Conservation (phyloP, 2,888 invertebrate genomes). For the Erebia aethiops region DNA sequence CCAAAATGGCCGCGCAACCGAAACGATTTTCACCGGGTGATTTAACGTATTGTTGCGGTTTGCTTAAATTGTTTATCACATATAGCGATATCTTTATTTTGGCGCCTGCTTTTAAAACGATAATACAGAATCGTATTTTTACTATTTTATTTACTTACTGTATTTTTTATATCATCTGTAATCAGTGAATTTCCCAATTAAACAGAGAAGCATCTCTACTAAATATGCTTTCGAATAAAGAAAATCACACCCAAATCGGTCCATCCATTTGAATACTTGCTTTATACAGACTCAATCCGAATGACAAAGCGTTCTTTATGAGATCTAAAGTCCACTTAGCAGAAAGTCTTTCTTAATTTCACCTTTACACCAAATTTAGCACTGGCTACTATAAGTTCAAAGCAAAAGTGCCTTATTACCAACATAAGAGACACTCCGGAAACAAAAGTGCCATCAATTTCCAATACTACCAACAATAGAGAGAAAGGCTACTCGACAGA, state of each 20-base stretch:
- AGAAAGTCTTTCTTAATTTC: background rate
- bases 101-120: background rate
- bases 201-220: too few relatives aligned
- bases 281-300: too few relatives aligned
- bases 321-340: background rate
- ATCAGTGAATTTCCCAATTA: too few relatives aligned
- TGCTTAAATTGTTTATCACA: conserved; percentile 37
- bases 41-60: conserved; percentile 44
- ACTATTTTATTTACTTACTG: too few relatives aligned
- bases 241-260: too few relatives aligned
- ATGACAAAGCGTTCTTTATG: background rate
- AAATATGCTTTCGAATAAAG: too few relatives aligned
- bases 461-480: conserved; percentile 16
- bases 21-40: conserved; percentile 47
- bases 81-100: conserved; percentile 18
- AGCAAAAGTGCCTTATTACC: conserved; percentile 17
- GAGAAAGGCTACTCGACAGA: conserved; percentile 21
- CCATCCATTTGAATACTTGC: too few relatives aligned
- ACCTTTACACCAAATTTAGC: conserved; percentile 4
- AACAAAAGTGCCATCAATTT: conserved; percentile 24
- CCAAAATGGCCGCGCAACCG: conserved; percentile 58
- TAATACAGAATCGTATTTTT: too few relatives aligned
- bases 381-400: background rate
- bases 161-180: too few relatives aligned
- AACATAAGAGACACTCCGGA: conserved; percentile 5